Evolutionary conservation across 2,113 vertebrate species (phyloP), one percentile per base, ranked within the genome.

Genomic region (Eulemur rufifrons): DNA sequence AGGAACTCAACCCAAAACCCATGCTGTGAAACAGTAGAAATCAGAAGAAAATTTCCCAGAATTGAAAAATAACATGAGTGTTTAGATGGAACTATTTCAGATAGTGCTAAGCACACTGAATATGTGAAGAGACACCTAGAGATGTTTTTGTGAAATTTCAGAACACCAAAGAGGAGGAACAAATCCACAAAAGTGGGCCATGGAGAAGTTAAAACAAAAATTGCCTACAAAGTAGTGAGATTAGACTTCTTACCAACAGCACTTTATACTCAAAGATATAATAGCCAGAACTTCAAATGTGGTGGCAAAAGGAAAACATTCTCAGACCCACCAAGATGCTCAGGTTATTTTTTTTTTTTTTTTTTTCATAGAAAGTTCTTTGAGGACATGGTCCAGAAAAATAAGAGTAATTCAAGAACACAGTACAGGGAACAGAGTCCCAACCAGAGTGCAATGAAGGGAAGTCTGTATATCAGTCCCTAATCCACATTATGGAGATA

Each of bases 301-400:
- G 23, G 82, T 25, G 20, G 9, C 14, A 80, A 42, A 74, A 78
- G 23, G 7, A 86, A 80, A 25, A 45, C 4, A 52, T 86, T 91
- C 86, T 87, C 17, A 63, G 42, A 74, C 4, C 13, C 3, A 66
- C 7, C 25, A 77, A 68, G 21, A 39, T 93, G n/a, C 18, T 80
- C 7, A 86, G 47, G 11, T 76, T 81, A 81, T 0, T 0, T 0
- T 11, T 47, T 47, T 47, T 47, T 0, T 0, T 0, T 11, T 47
- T 47, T 9, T 39, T 73, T 52, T 86, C 34, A 29, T 42, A 86
- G 81, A 59, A 86, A 89, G 45, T 39, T 89, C 6, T 39, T 95
- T 88, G 32, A 80, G 63, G n/a, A 54, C 73, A 71, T 32, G 27
- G 20, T 64, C 9, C 64, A 69, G 64, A 59, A 85, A 85, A 64